Base-by-base conservation (phyloP, 2,797 vertebrate species). In the Molossus alvarezi region DNA sequence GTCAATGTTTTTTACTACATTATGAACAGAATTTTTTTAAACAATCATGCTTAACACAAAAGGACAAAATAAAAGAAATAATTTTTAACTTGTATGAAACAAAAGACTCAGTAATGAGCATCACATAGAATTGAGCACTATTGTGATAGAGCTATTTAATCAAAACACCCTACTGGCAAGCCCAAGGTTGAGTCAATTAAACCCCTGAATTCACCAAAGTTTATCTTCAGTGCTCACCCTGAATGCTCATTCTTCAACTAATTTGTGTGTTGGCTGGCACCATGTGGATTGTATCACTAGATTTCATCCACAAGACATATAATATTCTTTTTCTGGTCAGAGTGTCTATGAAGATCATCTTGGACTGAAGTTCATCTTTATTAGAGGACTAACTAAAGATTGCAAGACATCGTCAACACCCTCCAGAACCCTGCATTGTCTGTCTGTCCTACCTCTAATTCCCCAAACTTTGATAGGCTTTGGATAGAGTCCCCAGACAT, bases 11-110 rank as follows among this genome's bases (percentile, higher is more conserved):
- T 94, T 69, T 41, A 64, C 23, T 58, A 48, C 25, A 53, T 33
- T 73, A 58, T 75, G 9, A 90, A 67, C 18, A 95, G 53, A 90
- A 93, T 69, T 51, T 92, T 88, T 88, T 76, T 27, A 76, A 71
- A 64, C 4, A 80, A 48, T 65, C 23, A 88, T 65, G 33, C 18
- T 80, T 58, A 80, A 81, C 29, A 17, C 67, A 91, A 90, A 33
- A 94, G 10, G 27, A 90, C 10, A 80, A 84, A 90, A 90, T 6
- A 53, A 75, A 0, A 88, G 6, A 73, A 58, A 86, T 48, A 80
- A 77, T 37, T 72, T 62, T 86, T 64, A 58, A 86, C 51, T 53
- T n/a, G 1, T 53, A 73, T 55, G 23, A 95, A 77, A 82, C 17
- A 81, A 85, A 27, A 77, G n/a, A 76, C 37, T 77, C 23, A 72